These are phyloP conservation scores for Drosophila silvestris DNA, from an alignment of 2,888 invertebrate species.

Conservation along the genomic window DNA sequence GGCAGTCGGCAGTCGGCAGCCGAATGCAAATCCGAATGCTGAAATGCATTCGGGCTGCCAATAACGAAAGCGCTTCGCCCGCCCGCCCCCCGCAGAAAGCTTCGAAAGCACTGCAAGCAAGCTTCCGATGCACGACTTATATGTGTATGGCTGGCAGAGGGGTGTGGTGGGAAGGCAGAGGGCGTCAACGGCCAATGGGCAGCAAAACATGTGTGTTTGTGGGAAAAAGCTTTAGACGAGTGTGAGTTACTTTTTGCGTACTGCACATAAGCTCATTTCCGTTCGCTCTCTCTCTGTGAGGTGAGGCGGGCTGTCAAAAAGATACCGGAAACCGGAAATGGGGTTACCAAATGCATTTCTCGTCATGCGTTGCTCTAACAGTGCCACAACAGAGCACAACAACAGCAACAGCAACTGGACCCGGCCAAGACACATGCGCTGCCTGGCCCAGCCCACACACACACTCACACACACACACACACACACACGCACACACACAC, in stretches of 20 bases:
- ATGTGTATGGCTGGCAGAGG: not conserved
- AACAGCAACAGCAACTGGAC: slow-evolving; percentile 14
- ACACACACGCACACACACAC: not conserved
- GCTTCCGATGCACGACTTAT: slow-evolving; percentile 38
- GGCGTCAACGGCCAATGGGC: slow-evolving; percentile 25
- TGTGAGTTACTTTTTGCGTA: slow-evolving; percentile 40
- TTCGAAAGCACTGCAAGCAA: slow-evolving; percentile 55
- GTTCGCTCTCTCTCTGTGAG: slow-evolving; percentile 38
- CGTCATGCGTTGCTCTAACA: slow-evolving; percentile 69
- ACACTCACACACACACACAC: slow-evolving; percentile 7
- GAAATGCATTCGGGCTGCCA: slow-evolving; percentile 36
- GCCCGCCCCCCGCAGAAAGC: slow-evolving; percentile 41
- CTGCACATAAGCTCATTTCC: slow-evolving; percentile 68
- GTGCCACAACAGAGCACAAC: slow-evolving; percentile 66
- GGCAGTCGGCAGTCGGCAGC: not conserved
- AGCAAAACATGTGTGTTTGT: slow-evolving; percentile 49
- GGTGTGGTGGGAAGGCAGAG: not conserved
- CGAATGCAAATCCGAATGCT: slow-evolving; percentile 39
- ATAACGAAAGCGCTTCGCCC: slow-evolving; percentile 27
- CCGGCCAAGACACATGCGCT: slow-evolving; percentile 37
- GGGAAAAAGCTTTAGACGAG: slow-evolving; percentile 57
- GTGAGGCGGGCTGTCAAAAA: slow-evolving; percentile 55
- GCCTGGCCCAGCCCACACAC: slow-evolving; percentile 4
- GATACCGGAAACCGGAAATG: slow-evolving; percentile 77
- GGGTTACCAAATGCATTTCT: slow-evolving; percentile 76